These are phyloP conservation scores for Apostichopus japonicus DNA, from an alignment of 35 echinoderm and acorn worm species.

Conservation along the genomic window DNA sequence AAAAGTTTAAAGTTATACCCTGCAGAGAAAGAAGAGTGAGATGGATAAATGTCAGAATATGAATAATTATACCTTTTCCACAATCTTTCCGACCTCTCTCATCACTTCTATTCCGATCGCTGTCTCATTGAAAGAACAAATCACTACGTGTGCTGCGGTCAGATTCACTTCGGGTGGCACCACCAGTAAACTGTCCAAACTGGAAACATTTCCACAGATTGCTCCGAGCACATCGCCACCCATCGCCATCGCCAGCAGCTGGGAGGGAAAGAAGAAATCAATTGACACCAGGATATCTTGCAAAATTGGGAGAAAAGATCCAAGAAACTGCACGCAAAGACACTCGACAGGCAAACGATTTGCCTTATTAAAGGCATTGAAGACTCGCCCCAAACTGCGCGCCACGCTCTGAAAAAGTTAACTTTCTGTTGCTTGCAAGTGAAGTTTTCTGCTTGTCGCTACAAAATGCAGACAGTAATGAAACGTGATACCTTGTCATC, in stretches of 20 bases:
- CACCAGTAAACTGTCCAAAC: slow-evolving; percentile 6
- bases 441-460: no score
- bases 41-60: no score
- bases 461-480: no score
- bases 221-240: slow-evolving; percentile 1
- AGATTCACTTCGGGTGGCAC: slow-evolving; percentile 55
- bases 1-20: no score
- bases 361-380: no score
- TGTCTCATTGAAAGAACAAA: slow-evolving; percentile 55
- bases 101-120: neutral
- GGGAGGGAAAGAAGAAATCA: neutral
- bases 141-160: slow-evolving; percentile 29
- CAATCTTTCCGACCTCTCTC: slow-evolving; percentile 9
- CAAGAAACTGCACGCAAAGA: neutral
- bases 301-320: neutral
- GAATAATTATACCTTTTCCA: neutral
- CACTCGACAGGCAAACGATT: no score
- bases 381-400: no score
- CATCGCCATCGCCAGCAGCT: neutral
- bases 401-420: no score
- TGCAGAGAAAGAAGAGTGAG: no score
- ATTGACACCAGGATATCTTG: no score
- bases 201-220: slow-evolving; percentile 30
- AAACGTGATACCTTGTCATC: no score
- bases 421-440: no score